Base-by-base conservation (phyloP, 35 echinoderm and acorn worm genomes). In the Ophiothrix spiculata region DNA sequence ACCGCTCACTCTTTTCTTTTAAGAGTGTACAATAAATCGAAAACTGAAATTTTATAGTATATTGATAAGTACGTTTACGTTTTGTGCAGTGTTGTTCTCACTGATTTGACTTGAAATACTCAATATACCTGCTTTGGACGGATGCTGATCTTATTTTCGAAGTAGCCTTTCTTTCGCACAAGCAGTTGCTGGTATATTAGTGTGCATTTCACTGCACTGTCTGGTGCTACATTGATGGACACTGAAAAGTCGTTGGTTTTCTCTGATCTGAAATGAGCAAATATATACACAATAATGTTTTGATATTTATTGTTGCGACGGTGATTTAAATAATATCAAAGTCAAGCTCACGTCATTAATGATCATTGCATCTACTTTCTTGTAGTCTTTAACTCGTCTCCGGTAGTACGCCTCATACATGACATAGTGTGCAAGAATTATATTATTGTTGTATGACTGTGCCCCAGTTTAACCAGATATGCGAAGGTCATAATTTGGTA, bases 101-200 rank as follows among this genome's bases (percentile, higher is more conserved):
- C 21, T 54, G 45, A 21, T 54, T 54, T 54, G 21, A 11, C 21
- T 54, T 21, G 8, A 11, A 21, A 54, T 54, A 11, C 21, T 21
- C 21, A 21, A 13, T 56, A 80, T 85, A 95, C 93, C 93, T 95
- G 88, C 6, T 85, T 89, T 32, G 93, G 88, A 41, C 45, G 37
- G 21, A 95, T 85, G 38, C 77, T 56, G 32, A 95, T 91, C 0
- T 49, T 39, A 63, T 95, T 78, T 29, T 81, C 56, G 69, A 91
- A 95, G 29, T 32, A 32, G 31, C 93, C 93, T 28, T 88, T 80
- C 35, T 95, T 85, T 23, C 93, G 56, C 31, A n/a, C 38, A 15
- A 95, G 84, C 0, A 95, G 85, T 41, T 95, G 84, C 46, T 95
- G 84, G 76, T 91, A 95, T 1, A 89, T 95, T 37, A 95, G 36